phyloP scores from a whole-genome alignment of 2,888 invertebrate genomes.

The Sepiola atlantica region DNA sequence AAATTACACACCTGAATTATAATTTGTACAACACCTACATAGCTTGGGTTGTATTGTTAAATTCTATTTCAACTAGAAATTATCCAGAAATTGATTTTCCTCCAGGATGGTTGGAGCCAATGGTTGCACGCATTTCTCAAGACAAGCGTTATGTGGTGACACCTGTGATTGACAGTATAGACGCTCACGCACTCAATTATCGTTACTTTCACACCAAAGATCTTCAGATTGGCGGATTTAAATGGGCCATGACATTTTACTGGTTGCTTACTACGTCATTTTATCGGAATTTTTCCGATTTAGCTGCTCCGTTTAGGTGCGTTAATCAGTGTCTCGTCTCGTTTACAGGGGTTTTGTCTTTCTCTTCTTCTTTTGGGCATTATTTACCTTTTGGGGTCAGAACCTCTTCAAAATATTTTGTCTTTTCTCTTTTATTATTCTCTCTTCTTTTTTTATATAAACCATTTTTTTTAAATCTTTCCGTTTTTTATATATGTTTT shows the following conservation, averaged over 20 bases:
- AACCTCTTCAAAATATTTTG: too few species aligned
- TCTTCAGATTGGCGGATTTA: slow-evolving; percentile 77
- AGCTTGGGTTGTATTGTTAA: too few species aligned
- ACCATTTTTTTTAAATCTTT: neutral
- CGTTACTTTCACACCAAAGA: slow-evolving; percentile 78
- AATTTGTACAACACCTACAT: too few species aligned
- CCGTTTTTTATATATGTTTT: neutral
- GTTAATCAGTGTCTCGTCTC: neutral
- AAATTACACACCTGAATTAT: too few species aligned
- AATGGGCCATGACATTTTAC: slow-evolving; percentile 88
- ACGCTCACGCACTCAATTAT: slow-evolving; percentile 93
- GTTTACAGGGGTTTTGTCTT: too few species aligned
- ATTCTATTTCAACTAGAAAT: too few species aligned
- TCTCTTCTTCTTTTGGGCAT: too few species aligned
- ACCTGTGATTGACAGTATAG: slow-evolving; percentile 96
- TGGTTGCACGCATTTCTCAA: slow-evolving; percentile 87
- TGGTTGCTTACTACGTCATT: slow-evolving; percentile 56
- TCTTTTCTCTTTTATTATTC: too few species aligned
- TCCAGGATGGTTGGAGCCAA: slow-evolving; percentile 92
- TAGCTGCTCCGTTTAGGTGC: neutral
- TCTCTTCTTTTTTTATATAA: neutral
- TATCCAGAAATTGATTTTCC: too few species aligned
- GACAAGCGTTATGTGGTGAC: slow-evolving; percentile 84
- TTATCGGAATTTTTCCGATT: neutral
- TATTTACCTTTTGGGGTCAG: too few species aligned